These are phyloP conservation scores for Myiozetetes cayanensis DNA, from an alignment of 2,113 vertebrate genomes.

Conservation along the genomic window DNA sequence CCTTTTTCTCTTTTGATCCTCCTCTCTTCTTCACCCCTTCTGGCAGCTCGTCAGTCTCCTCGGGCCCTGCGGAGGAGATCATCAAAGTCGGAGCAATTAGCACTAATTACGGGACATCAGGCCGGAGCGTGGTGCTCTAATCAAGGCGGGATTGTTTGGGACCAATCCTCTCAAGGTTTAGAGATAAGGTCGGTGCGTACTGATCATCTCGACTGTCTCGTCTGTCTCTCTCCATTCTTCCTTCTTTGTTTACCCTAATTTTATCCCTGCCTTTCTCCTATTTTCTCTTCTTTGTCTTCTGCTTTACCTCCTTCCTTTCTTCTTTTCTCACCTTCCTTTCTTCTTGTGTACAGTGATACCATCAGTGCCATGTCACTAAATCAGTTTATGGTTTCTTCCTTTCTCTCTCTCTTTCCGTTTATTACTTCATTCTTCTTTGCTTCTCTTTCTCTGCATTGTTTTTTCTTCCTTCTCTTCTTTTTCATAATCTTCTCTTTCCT, in stretches of 20 bases:
- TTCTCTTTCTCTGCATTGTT: neutral
- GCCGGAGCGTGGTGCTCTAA: fast-evolving
- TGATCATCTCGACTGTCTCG: neutral
- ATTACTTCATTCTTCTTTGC: fast-evolving
- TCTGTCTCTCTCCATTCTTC: neutral
- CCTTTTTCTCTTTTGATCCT: fast-evolving
- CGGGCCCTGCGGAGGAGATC: fast-evolving
- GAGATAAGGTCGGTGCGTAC: fast-evolving
- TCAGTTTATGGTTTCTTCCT: fast-evolving
- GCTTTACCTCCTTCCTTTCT: neutral
- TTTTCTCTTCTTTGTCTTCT: neutral
- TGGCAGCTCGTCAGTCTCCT: fast-evolving
- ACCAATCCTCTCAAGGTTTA: fast-evolving
- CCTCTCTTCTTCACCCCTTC: fast-evolving
- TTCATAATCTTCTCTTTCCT: neutral
- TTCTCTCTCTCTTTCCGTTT: neutral
- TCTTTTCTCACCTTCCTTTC: neutral
- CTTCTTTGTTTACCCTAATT: neutral
- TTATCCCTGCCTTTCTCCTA: neutral
- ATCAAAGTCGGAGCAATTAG: fast-evolving
- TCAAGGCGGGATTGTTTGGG: fast-evolving
- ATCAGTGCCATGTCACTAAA: too few species aligned
- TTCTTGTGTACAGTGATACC: neutral
- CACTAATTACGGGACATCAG: neutral
- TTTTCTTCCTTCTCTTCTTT: neutral